These are phyloP conservation scores for Conger conger DNA, from an alignment of 2,113 vertebrate genomes.

Conservation along the genomic window DNA sequence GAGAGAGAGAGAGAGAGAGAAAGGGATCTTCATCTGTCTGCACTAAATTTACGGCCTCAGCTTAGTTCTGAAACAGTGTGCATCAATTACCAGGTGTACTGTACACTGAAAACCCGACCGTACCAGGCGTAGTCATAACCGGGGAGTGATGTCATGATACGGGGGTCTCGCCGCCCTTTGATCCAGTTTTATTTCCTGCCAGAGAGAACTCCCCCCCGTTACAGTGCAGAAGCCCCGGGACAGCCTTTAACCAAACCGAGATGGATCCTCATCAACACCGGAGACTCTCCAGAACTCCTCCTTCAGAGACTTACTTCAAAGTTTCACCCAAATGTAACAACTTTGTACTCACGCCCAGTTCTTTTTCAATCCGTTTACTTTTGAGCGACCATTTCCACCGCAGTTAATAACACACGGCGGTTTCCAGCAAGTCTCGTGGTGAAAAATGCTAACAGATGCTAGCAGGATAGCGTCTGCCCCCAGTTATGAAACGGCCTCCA, in stretches of 20 bases:
- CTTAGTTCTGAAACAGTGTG: slow-evolving; percentile 44
- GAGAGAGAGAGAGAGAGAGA: neutral
- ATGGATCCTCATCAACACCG: neutral
- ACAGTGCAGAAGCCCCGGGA: neutral
- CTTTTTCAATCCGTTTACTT: neutral
- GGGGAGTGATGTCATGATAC: slow-evolving; percentile 38
- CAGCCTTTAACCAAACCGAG: neutral
- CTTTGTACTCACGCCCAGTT: neutral
- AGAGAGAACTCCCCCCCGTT: neutral
- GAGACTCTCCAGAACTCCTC: neutral
- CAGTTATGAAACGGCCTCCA: neutral
- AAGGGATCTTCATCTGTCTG: neutral
- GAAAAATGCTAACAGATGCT: neutral
- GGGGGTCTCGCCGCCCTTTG: neutral
- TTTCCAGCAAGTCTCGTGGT: neutral
- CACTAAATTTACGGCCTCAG: slow-evolving; percentile 42
- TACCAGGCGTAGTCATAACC: slow-evolving; percentile 33
- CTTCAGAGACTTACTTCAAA: neutral
- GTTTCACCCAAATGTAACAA: neutral
- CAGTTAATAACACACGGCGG: neutral
- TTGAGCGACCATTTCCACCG: neutral
- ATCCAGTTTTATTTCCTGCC: slow-evolving; percentile 5
- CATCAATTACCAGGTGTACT: slow-evolving; percentile 46
- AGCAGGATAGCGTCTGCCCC: neutral
- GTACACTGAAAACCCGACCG: slow-evolving; percentile 28